Evolutionary conservation across 92 coral and sea anemone genomes (phyloP), one percentile per base, ranked within the genome.

Genomic region (Porites rus): DNA sequence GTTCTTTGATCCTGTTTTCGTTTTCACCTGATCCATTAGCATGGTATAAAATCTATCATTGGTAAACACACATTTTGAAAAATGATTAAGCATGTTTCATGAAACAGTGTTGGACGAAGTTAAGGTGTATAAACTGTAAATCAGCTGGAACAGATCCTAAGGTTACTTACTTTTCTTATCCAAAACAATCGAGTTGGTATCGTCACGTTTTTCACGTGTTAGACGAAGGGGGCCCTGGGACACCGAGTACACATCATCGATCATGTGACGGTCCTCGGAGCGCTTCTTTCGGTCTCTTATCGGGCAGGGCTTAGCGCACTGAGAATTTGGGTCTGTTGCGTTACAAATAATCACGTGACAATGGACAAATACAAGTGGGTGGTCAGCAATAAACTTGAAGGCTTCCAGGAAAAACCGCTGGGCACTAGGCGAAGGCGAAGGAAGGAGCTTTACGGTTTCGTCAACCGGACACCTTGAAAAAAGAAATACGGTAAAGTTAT

Each of bases 361-460:
- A 43, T 88, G 87, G 56, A 88, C 81, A 53, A 88, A 83, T 9
- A 74, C 92, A 19, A 88, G 65, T 17, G 88, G 88, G 10, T 75
- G 76, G 51, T 79, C 70, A 52, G 88, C 92, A 25, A 83, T 79
- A 70, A 88, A 88, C 84, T 83, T 88, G 84, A 88, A 88, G 63
- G 92, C 92, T 64, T 83, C 71, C 79, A 88, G 74, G 74, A 88
- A 77, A 85, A 88, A 88, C 79, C 92, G 81, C 69, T 75, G 88
- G 11, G 69, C 58, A 43, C 65, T 46, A 18, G 7, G 46, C 10
- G 88, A 52, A 65, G 88, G 84, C 14, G 87, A 51, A 19, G 59
- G 64, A 66, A 61, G 77, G 14, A 61, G 79, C 51, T 54, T 72
- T 19, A 87, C 86, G 0, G 81, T 80, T 17, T 7, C 24, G 81